Evolutionary conservation across 2,113 vertebrate genomes (phyloP).

Genomic region (Sceloporus tristichus): DNA sequence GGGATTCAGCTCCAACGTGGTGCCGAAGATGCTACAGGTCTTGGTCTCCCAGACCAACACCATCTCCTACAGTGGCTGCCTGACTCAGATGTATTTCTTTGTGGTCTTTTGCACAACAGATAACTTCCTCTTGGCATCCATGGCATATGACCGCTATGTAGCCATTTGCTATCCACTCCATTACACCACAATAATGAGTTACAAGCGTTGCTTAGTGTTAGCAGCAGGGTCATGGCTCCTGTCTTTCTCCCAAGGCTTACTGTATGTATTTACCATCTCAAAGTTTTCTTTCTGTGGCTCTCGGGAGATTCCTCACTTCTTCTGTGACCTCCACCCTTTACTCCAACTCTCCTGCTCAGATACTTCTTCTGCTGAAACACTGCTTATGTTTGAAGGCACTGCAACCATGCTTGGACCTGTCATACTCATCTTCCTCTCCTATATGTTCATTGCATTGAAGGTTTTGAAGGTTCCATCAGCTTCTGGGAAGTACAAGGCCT

Average conservation of each 20-base stretch:
- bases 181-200: slow-evolving; percentile 54
- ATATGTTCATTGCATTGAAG: slow-evolving; percentile 22
- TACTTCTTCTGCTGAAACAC: neutral
- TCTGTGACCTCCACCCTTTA: slow-evolving; percentile 61
- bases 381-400: slow-evolving; percentile 43
- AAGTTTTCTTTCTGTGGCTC: slow-evolving; percentile 61
- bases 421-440: slow-evolving; percentile 62
- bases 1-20: slow-evolving; percentile 53
- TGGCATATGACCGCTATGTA: slow-evolving; percentile 59
- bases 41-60: slow-evolving; percentile 35
- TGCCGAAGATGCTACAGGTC: slow-evolving; percentile 59
- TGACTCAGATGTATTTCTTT: slow-evolving; percentile 60
- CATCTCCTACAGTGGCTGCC: slow-evolving; percentile 53
- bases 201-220: slow-evolving; percentile 38
- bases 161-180: slow-evolving; percentile 59
- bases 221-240: slow-evolving; percentile 48
- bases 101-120: slow-evolving; percentile 52
- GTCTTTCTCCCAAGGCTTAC: slow-evolving; percentile 21
- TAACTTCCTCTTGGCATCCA: slow-evolving; percentile 54
- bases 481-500: slow-evolving; percentile 50
- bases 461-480: slow-evolving; percentile 48
- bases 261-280: slow-evolving; percentile 51
- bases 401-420: slow-evolving; percentile 48
- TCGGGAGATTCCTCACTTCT: slow-evolving; percentile 58
- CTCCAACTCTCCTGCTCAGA: slow-evolving; percentile 63